These are phyloP conservation scores for Macropis europaea DNA, from an alignment of 2,888 invertebrate genomes.

Conservation along the genomic window DNA sequence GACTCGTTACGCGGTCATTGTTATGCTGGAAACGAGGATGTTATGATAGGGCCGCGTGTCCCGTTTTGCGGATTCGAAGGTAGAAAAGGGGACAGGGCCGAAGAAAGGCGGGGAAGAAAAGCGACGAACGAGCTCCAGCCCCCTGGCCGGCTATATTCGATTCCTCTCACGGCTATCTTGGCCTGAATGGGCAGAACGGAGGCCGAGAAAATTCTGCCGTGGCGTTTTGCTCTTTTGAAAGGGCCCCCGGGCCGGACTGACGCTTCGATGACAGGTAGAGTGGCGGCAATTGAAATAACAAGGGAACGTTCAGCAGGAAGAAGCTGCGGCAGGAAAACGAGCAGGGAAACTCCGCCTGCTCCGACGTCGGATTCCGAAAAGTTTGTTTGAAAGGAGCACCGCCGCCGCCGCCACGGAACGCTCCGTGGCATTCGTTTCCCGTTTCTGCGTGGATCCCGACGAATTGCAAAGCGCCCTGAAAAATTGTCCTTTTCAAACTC, in stretches of 20 bases:
- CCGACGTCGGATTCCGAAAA: slow-evolving; percentile 37
- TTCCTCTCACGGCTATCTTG: slow-evolving; percentile 62
- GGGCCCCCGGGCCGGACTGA: slow-evolving; percentile 32
- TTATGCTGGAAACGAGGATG: slow-evolving; percentile 54
- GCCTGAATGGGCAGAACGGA: slow-evolving; percentile 52
- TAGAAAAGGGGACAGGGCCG: neutral
- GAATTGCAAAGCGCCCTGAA: slow-evolving; percentile 48
- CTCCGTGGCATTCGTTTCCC: slow-evolving; percentile 50
- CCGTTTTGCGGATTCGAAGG: slow-evolving; percentile 51
- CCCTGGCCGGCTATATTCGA: slow-evolving; percentile 18
- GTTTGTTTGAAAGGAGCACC: slow-evolving; percentile 58
- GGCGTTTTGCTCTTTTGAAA: slow-evolving; percentile 61
- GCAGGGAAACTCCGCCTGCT: neutral
- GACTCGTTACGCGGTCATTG: slow-evolving; percentile 61
- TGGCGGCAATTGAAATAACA: slow-evolving; percentile 66
- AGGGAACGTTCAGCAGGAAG: slow-evolving; percentile 56
- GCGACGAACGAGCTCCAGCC: slow-evolving; percentile 13
- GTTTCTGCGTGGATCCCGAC: slow-evolving; percentile 49
- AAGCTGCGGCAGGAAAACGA: slow-evolving; percentile 35
- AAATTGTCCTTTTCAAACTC: slow-evolving; percentile 59
- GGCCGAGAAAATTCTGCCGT: slow-evolving; percentile 45
- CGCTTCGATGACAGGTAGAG: slow-evolving; percentile 65
- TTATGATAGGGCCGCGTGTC: slow-evolving; percentile 54
- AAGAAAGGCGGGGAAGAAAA: neutral
- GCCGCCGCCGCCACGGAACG: too few relatives aligned